Evolutionary conservation across 2,113 vertebrate genomes (phyloP).

Genomic region (Nannobrachium achirus): DNA sequence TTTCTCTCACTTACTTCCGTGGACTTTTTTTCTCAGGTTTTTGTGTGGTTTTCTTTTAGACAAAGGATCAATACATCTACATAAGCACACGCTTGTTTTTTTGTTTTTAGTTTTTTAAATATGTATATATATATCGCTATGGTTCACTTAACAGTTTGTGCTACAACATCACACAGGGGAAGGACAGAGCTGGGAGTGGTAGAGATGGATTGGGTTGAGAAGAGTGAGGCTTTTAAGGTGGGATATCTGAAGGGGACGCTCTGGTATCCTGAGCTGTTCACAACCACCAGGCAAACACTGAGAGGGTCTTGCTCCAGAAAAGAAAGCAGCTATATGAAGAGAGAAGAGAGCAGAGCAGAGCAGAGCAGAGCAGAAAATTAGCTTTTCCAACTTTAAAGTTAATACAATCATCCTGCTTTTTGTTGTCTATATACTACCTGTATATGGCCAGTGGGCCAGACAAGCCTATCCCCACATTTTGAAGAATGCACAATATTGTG

Average conservation of each 20-base stretch:
- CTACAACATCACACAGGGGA: conserved; percentile 89
- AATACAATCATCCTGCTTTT: too few species aligned
- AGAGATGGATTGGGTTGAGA: conserved; percentile 77
- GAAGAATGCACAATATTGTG: too few species aligned
- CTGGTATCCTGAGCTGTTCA: conserved; percentile 82
- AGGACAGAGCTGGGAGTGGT: conserved; percentile 73
- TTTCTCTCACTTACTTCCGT: conserved; percentile 58
- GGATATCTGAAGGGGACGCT: conserved; percentile 77
- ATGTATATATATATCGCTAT: conserved; percentile 75
- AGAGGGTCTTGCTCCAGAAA: conserved; percentile 64
- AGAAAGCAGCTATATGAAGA: conserved; percentile 45
- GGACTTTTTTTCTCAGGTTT: conserved; percentile 52
- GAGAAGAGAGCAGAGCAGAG: conserved; percentile 3
- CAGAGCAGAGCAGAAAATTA: too few species aligned
- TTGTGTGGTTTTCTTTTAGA: conserved; percentile 78
- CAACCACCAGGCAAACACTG: conserved; percentile 81
- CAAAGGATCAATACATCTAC: conserved; percentile 90
- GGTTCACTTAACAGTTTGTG: conserved; percentile 95
- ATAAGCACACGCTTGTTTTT: conserved; percentile 86
- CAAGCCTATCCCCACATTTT: too few species aligned
- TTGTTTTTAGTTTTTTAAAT: conserved; percentile 37
- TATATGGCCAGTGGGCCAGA: too few species aligned
- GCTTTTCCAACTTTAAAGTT: too few species aligned
- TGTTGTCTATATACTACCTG: too few species aligned
- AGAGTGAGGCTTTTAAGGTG: conserved; percentile 79